Evolutionary conservation across 2,797 vertebrate species (phyloP).

Genomic region (Siniperca scherzeri): DNA sequence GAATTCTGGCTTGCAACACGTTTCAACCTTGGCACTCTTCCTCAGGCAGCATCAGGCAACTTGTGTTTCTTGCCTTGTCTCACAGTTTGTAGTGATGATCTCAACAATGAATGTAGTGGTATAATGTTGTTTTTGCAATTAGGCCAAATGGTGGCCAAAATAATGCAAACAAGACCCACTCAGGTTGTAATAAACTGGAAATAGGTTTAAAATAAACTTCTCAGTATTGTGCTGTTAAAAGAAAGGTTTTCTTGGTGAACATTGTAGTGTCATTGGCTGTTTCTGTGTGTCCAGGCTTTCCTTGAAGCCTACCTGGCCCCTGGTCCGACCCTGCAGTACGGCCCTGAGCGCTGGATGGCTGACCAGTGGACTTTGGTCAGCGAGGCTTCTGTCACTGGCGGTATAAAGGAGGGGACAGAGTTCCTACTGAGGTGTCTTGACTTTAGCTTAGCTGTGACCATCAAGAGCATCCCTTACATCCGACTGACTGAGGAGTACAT

Average conservation of each 20-base stretch:
- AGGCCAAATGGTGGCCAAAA: background rate
- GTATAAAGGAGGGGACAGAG: slow-evolving; percentile 89
- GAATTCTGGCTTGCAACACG: background rate
- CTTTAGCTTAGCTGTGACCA: slow-evolving; percentile 93
- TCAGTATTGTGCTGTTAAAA: background rate
- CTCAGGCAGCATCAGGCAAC: background rate
- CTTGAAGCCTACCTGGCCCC: slow-evolving; percentile 94
- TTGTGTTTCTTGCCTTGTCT: background rate
- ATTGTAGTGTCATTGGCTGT: background rate
- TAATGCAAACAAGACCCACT: background rate
- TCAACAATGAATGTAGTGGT: background rate
- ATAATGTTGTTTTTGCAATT: background rate
- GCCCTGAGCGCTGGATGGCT: slow-evolving; percentile 92
- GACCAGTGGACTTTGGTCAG: slow-evolving; percentile 96
- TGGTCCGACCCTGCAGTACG: slow-evolving; percentile 94
- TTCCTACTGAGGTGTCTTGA: slow-evolving; percentile 95
- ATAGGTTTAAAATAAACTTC: background rate
- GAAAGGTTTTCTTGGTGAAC: background rate
- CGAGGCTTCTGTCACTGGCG: slow-evolving; percentile 93
- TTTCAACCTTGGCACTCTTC: background rate
- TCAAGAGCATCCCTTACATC: slow-evolving; percentile 94
- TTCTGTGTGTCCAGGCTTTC: slow-evolving; percentile 89
- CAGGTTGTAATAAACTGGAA: too few species aligned
- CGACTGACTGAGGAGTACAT: slow-evolving; percentile 93
- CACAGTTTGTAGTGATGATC: background rate